Evolutionary conservation across 2,888 invertebrate genomes (phyloP), one percentile per base, ranked within the genome.

Genomic region (Lymantria dispar): DNA sequence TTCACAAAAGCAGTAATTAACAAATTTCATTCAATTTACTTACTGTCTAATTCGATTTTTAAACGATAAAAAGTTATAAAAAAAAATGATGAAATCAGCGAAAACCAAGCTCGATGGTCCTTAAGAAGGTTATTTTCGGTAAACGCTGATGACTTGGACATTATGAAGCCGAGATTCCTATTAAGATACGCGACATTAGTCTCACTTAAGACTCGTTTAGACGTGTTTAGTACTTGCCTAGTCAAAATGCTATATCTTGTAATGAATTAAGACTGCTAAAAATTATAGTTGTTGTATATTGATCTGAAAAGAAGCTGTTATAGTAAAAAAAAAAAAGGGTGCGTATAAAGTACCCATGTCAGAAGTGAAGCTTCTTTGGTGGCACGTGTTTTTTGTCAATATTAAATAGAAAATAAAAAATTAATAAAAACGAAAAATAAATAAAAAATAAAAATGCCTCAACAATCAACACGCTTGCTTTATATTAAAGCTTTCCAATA

Each of bases 151-250:
- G 88, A 84, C 80, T 79, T 78, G 81, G 83, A 84, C 85, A 83
- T 87, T 87, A 88, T 81, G 83, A 85, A 76, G 77, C 83, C 81
- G 65, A 85, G 90, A 90, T 89, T 86, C 81, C 88, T 87, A 89
- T 90, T 89, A 87, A 86, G 90, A 90, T 90, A 87, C 65, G 76
- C 72, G 68, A 81, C 85, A 88, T 88, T 87, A 87, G 87, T 84
- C 83, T 80, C 77, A 72, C 75, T 83, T 76, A 68, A 68, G 78
- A 47, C 59, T 49, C 70, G 73, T 83, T 86, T 67, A 51, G 14
- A 59, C 31, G 40, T 50, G 54, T 8, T 44, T 47, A 62, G 62
- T 57, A 46, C 60, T 71, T 48, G 57, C 52, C 46, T 22, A 22
- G 22, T 22, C 22, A 3, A 22, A 22, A 22, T 22, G 5, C 5